Evolutionary conservation across 2,888 invertebrate species (phyloP).

Genomic region (Dicycla oo): DNA sequence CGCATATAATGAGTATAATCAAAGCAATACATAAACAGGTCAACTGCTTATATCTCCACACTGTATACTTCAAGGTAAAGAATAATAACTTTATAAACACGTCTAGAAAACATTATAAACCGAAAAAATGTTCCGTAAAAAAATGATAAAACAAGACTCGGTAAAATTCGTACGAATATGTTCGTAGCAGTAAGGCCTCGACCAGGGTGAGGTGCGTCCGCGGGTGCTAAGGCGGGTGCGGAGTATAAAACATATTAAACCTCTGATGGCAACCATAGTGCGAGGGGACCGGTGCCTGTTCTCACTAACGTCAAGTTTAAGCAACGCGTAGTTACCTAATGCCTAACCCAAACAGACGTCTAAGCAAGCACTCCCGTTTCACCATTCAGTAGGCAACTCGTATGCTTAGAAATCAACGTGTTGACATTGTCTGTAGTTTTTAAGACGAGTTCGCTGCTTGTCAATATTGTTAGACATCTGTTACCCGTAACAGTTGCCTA

Average conservation of each 20-base stretch:
- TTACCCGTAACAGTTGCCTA: not conserved
- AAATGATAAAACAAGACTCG: conserved; percentile 14
- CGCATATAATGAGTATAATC: conserved; percentile 14
- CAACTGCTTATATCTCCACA: conserved; percentile 14
- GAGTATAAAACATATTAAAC: not conserved
- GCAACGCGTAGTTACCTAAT: no score
- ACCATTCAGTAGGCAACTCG: not conserved
- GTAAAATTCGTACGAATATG: conserved; percentile 20
- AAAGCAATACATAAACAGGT: conserved; percentile 10
- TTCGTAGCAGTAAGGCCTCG: conserved; percentile 1
- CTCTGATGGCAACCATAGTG: not conserved
- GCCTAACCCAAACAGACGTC: no score
- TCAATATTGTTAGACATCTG: not conserved
- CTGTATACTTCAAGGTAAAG: conserved; percentile 23
- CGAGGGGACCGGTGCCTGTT: not conserved
- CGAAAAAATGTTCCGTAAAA: conserved; percentile 16
- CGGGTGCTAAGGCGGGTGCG: not conserved
- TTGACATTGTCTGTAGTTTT: not conserved
- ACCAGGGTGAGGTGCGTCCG: not conserved
- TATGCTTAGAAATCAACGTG: not conserved
- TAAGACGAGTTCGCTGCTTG: not conserved
- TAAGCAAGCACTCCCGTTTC: not conserved
- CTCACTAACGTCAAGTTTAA: not conserved
- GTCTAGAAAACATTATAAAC: conserved; percentile 17
- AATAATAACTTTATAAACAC: conserved; percentile 22